Percentiles rank a stretch among this genome's conserved stretches.
These are phyloP conservation scores for Campoplex capitator DNA, from an alignment of 2,888 invertebrate species.

Conservation along the genomic window DNA sequence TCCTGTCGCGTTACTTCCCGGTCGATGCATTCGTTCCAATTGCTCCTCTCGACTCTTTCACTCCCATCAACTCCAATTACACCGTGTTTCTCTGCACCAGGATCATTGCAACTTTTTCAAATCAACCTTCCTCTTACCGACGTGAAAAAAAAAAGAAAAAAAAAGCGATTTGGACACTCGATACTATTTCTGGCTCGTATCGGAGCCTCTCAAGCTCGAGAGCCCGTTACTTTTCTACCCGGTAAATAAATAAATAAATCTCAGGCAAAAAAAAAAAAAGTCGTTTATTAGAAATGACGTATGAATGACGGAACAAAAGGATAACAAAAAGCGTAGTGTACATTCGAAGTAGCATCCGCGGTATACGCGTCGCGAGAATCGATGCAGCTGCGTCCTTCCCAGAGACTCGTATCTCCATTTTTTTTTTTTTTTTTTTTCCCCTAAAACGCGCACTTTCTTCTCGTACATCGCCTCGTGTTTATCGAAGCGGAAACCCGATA, in stretches of 20 bases:
- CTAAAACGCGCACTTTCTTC: neutral
- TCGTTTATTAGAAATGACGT: slow-evolving; percentile 1
- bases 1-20: neutral
- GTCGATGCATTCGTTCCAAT: neutral
- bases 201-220: neutral
- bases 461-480: slow-evolving; percentile 10
- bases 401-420: neutral
- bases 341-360: neutral
- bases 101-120: slow-evolving; percentile 11
- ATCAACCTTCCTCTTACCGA: neutral
- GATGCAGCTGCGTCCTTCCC: neutral
- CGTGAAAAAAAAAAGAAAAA: neutral
- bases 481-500: neutral
- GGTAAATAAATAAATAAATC: neutral
- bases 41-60: neutral
- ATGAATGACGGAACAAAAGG: slow-evolving; percentile 5
- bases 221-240: neutral
- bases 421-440: neutral
- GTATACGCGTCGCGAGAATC: neutral
- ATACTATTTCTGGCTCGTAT: neutral
- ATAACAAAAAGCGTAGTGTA: neutral
- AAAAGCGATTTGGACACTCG: neutral
- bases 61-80: neutral
- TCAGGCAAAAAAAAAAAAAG: neutral
- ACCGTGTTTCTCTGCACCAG: neutral